phyloP scores from a whole-genome alignment of 2,113 vertebrate species.

The Paralichthys olivaceus region DNA sequence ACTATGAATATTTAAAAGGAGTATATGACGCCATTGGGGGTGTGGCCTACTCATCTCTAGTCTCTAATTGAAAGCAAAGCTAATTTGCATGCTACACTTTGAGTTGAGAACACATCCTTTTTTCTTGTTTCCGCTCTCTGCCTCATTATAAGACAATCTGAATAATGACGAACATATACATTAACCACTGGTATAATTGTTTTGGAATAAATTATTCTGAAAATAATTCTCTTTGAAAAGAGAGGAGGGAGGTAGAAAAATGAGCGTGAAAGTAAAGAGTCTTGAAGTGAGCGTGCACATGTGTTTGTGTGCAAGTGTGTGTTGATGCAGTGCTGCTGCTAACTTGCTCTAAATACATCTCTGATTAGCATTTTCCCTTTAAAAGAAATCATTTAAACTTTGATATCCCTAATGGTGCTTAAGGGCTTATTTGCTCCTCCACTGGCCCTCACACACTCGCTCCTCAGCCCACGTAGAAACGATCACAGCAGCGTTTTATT shows the following conservation, averaged over 20 bases:
- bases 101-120: constrained; percentile 48
- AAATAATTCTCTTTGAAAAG: constrained; percentile 60
- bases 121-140: constrained; percentile 39
- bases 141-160: constrained; percentile 59
- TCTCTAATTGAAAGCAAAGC: constrained; percentile 56
- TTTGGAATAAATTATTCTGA: constrained; percentile 61
- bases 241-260: constrained; percentile 19
- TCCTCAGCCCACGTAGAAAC: constrained; percentile 52
- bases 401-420: constrained; percentile 77
- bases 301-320: constrained; percentile 29
- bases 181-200: constrained; percentile 58
- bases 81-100: constrained; percentile 49
- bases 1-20: not conserved
- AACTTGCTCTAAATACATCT: constrained; percentile 74
- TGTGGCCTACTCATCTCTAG: constrained; percentile 30
- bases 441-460: constrained; percentile 40
- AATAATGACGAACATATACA: constrained; percentile 68
- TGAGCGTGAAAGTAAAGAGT: constrained; percentile 76
- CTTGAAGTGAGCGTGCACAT: constrained; percentile 37
- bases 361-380: constrained; percentile 74
- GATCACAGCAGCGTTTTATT: constrained; percentile 42
- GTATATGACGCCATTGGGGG: not conserved
- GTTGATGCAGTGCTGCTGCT: constrained; percentile 45
- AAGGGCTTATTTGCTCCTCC: constrained; percentile 55
- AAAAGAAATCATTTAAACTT: constrained; percentile 78